Evolutionary conservation across 2,113 vertebrate genomes (phyloP).

Genomic region (Triplophysa siluroides): DNA sequence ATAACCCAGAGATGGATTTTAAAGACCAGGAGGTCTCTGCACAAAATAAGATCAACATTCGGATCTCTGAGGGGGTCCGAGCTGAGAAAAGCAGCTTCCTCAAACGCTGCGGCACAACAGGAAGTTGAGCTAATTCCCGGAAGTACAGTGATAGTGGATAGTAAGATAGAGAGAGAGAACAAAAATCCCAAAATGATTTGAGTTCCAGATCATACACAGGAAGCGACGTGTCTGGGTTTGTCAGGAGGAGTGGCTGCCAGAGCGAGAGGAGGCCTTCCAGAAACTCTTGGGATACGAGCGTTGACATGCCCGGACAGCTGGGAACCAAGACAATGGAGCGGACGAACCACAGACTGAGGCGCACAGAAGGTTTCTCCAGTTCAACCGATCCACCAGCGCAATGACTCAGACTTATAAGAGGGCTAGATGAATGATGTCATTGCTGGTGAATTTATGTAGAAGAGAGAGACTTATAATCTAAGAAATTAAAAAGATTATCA

Average conservation of each 20-base stretch:
- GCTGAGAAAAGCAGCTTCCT: constrained; percentile 43
- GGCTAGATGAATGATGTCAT: neutral
- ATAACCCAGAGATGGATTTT: constrained; percentile 30
- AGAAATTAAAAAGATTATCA: constrained; percentile 2
- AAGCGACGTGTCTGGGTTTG: constrained; percentile 58
- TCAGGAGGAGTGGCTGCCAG: constrained; percentile 66
- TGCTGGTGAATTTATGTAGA: neutral
- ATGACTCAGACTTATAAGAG: neutral
- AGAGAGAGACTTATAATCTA: neutral
- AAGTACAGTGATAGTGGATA: constrained; percentile 49
- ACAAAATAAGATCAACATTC: constrained; percentile 50
- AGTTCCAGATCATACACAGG: constrained; percentile 34
- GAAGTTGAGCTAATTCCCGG: constrained; percentile 56
- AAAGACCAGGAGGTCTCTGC: constrained; percentile 23
- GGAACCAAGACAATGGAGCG: constrained; percentile 45
- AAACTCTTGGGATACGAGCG: constrained; percentile 36
- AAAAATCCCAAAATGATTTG: constrained; percentile 7
- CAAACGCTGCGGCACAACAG: constrained; percentile 45
- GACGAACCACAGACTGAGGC: constrained; percentile 15
- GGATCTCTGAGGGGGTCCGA: constrained; percentile 33
- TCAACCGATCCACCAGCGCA: neutral
- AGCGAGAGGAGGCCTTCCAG: constrained; percentile 60
- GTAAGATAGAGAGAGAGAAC: neutral
- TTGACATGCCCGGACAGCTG: constrained; percentile 58
- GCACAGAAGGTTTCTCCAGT: constrained; percentile 33